phyloP scores from a whole-genome alignment of 2,113 vertebrate genomes.

The Orycteropus afer region DNA sequence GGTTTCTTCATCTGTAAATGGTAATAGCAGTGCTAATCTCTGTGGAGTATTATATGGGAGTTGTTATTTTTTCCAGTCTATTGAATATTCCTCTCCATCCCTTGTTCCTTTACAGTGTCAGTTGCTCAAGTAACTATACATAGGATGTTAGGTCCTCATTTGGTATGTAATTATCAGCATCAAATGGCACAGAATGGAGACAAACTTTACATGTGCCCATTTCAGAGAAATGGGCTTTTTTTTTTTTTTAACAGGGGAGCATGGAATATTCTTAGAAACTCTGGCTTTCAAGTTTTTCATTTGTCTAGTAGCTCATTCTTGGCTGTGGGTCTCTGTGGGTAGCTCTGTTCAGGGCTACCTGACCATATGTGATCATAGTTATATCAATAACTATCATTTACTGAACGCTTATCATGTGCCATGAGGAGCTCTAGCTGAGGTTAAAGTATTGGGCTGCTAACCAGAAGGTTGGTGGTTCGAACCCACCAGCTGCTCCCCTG shows the following conservation, averaged over 20 bases:
- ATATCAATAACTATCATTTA: neutral
- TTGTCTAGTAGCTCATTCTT: neutral
- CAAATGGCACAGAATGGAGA: neutral
- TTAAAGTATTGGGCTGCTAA: too few relatives aligned
- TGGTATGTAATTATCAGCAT: too few relatives aligned
- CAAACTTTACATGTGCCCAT: neutral
- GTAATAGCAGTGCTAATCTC: neutral
- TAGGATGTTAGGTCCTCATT: neutral
- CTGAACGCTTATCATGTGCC: neutral
- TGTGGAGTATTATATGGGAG: neutral
- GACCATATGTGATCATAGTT: fast-evolving
- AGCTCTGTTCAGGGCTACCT: neutral
- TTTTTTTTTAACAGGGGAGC: too few relatives aligned
- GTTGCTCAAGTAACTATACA: neutral
- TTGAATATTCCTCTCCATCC: neutral
- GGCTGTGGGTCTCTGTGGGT: neutral
- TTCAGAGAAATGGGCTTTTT: neutral
- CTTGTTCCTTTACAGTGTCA: neutral
- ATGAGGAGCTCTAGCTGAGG: too few relatives aligned
- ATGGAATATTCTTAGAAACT: neutral
- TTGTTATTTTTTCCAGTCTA: fast-evolving
- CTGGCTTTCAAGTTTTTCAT: neutral
- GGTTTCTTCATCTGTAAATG: neutral
- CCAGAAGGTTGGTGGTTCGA: too few relatives aligned
- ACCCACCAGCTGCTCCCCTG: too few relatives aligned